phyloP scores from a whole-genome alignment of 2,113 vertebrate genomes.

The Casuarius casuarius region DNA sequence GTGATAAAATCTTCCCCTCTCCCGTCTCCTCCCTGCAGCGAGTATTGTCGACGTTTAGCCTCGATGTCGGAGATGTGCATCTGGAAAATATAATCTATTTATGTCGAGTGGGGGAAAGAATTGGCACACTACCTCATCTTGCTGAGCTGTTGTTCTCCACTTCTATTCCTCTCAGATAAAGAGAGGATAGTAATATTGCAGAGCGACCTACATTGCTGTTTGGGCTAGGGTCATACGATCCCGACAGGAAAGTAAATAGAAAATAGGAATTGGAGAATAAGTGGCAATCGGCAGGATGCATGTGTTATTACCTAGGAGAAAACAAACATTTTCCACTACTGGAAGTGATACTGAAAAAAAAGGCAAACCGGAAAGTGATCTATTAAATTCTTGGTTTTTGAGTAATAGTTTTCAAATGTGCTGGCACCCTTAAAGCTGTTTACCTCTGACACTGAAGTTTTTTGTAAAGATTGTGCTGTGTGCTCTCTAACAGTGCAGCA shows the following conservation, averaged over 20 bases:
- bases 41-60: background rate
- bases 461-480: rapidly evolving
- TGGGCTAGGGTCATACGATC: slow-evolving; percentile 44
- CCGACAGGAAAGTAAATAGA: slow-evolving; percentile 36
- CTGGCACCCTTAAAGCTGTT: background rate
- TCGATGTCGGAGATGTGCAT: slow-evolving; percentile 37
- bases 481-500: background rate
- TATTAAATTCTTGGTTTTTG: background rate
- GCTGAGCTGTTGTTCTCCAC: slow-evolving; percentile 2
- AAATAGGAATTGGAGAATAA: slow-evolving; percentile 50
- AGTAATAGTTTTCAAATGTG: background rate
- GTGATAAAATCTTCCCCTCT: slow-evolving; percentile 11
- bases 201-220: slow-evolving; percentile 14
- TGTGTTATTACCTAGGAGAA: slow-evolving; percentile 26
- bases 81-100: slow-evolving; percentile 66
- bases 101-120: slow-evolving; percentile 12
- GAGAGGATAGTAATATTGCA: background rate
- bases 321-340: background rate
- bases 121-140: background rate
- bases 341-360: slow-evolving; percentile 26
- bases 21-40: background rate
- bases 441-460: background rate
- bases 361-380: slow-evolving; percentile 7
- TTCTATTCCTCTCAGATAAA: background rate
- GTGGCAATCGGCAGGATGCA: background rate